These are phyloP conservation scores for Grapholita molesta DNA, from an alignment of 1,140 invertebrate genomes.

Conservation along the genomic window DNA sequence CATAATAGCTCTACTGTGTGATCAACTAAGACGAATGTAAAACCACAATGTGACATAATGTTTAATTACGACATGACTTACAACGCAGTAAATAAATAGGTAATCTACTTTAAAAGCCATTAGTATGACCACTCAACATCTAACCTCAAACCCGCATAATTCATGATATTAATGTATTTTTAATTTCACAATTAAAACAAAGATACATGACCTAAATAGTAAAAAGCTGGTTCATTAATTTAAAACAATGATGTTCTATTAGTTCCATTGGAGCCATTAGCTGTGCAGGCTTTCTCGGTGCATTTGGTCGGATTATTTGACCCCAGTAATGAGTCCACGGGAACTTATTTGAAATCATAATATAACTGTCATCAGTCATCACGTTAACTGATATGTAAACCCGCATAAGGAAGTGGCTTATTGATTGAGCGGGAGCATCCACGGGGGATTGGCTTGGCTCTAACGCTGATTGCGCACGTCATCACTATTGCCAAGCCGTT, in stretches of 20 bases:
- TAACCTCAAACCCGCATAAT: neutral
- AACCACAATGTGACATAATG: neutral
- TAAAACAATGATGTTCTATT: constrained; percentile 59
- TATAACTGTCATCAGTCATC: too few species aligned
- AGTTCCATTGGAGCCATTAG: constrained; percentile 67
- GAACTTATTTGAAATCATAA: constrained; percentile 60
- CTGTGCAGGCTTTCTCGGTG: constrained; percentile 29
- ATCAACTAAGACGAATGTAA: neutral
- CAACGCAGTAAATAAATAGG: neutral
- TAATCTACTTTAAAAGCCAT: neutral
- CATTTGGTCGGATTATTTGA: constrained; percentile 64
- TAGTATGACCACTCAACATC: neutral
- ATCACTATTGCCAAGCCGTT: constrained; percentile 37
- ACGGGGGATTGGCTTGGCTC: constrained; percentile 37
- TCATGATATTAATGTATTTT: neutral
- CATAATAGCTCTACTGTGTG: neutral
- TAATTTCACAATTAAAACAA: constrained; percentile 5
- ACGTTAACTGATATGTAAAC: constrained; percentile 57
- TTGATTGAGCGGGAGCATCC: constrained; percentile 58
- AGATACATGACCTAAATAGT: constrained; percentile 15
- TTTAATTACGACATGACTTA: neutral
- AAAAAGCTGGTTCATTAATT: constrained; percentile 9
- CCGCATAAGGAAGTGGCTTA: constrained; percentile 71
- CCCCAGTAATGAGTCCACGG: constrained; percentile 57
- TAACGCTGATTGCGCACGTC: constrained; percentile 45